Evolutionary conservation across 2,797 vertebrate genomes (phyloP), one percentile per base, ranked within the genome.

Genomic region (Syngnathus rostellatus): DNA sequence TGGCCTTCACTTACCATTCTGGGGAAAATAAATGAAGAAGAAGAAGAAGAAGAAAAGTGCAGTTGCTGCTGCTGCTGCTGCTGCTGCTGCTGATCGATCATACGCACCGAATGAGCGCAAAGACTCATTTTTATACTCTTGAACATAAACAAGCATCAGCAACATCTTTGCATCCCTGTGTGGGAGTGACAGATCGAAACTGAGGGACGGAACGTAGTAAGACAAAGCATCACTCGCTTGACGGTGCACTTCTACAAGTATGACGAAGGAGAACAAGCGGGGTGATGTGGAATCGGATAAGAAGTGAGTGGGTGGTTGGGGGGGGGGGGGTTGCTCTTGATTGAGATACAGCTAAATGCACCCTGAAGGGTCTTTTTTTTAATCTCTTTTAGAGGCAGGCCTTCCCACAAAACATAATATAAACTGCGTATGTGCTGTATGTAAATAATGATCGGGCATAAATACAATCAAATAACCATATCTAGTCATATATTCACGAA

Each of bases 1-100:
- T 45, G 21, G 2, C 0, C 41, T 45, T 62, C n/a, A 14, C 83
- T 87, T 84, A 88, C 85, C 84, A 76, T 88, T 63, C 60, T 8
- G 68, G 61, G 48, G 63, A 71, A 67, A 68, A 63, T 5, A 5
- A 5, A 66, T 66, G 62, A 64, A 51, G 23, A 23, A 23, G 23
- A 48, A 59, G 25, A 43, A 67, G 6, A 57, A 69, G 55, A 41
- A 66, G 63, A 74, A 75, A 73, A 5, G 75, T 83, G 72, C 25
- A 65, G 48, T 57, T 0, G 6, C n/a, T 68, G 16, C 45, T 40
- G 73, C 68, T 83, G 72, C 25, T 64, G 51, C 54, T 0, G 6
- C n/a, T 68, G 16, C 45, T 38, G 73, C 31, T 31, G 3, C 68
- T 31, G 31, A 31, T 31, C 63, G 68, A 75, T 7, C 55, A 65